These are phyloP conservation scores for Cuculus canorus DNA, from an alignment of 2,797 vertebrate species.

Conservation along the genomic window DNA sequence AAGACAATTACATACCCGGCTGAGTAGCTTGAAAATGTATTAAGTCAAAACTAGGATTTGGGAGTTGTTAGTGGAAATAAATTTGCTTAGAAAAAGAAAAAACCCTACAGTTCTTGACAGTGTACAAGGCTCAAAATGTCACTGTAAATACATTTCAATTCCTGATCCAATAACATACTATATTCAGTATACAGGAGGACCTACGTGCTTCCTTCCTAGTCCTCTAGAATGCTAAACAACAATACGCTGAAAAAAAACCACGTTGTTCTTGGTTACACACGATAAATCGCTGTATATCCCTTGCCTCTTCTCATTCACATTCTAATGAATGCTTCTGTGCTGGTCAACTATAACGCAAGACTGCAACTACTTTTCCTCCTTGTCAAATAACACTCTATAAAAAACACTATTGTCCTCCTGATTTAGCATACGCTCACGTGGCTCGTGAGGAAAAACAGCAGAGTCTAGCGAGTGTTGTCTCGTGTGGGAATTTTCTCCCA, in stretches of 20 bases:
- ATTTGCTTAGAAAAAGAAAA: background rate
- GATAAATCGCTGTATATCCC: background rate
- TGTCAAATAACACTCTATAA: slow-evolving; percentile 30
- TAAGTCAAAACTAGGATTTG: background rate
- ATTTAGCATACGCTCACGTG: background rate
- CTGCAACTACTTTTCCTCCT: slow-evolving; percentile 47
- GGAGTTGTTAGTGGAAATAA: background rate
- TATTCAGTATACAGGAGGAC: background rate
- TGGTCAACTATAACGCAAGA: slow-evolving; percentile 17
- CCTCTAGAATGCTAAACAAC: slow-evolving; percentile 17
- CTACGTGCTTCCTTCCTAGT: background rate
- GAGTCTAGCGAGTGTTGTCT: background rate
- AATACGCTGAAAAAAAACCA: background rate
- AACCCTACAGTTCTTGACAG: background rate
- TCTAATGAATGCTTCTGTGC: slow-evolving; percentile 47
- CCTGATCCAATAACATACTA: background rate
- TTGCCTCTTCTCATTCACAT: slow-evolving; percentile 46
- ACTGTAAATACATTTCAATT: background rate
- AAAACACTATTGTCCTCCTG: background rate
- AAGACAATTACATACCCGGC: background rate
- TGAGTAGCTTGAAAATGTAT: background rate
- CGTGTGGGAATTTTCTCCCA: background rate
- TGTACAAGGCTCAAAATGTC: background rate
- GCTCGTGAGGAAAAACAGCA: background rate
- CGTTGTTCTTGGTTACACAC: background rate